These are phyloP conservation scores for Patagioenas fasciata DNA, from an alignment of 2,113 vertebrate species.

Conservation along the genomic window DNA sequence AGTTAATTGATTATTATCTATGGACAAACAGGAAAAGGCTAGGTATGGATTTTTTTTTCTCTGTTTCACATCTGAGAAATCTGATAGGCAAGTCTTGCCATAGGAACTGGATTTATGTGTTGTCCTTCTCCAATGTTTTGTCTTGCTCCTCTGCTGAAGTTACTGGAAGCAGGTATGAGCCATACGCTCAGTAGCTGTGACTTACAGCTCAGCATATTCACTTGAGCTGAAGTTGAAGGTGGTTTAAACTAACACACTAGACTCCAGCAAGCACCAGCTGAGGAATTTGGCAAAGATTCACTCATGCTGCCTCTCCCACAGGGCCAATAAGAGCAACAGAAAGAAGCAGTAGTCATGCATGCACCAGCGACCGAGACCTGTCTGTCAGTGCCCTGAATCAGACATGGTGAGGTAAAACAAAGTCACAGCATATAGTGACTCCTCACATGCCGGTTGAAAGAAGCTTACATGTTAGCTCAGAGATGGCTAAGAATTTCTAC, in stretches of 20 bases:
- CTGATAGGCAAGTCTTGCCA: not conserved
- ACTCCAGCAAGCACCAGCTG: not conserved
- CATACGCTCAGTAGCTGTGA: not conserved
- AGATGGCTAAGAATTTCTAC: conserved; percentile 17
- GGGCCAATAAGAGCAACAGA: not conserved
- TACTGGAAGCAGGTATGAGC: not conserved
- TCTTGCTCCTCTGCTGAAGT: not conserved
- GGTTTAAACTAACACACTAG: not conserved
- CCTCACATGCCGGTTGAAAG: conserved; percentile 10
- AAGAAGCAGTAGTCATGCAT: not conserved
- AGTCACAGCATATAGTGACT: not conserved
- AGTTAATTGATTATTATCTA: not conserved
- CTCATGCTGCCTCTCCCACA: not conserved
- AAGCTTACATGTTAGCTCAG: conserved; percentile 17
- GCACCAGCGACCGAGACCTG: not conserved
- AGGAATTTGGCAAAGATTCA: not conserved
- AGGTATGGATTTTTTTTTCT: not conserved
- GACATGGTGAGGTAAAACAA: not conserved
- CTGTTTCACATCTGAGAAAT: not conserved
- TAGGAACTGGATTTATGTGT: not conserved
- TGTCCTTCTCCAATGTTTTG: not conserved
- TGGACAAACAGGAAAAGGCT: not conserved
- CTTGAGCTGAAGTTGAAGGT: not conserved
- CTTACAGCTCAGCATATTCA: not conserved
- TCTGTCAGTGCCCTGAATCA: not conserved